Evolutionary conservation across 2,888 invertebrate genomes (phyloP).

Genomic region (Lucinisca nassula): DNA sequence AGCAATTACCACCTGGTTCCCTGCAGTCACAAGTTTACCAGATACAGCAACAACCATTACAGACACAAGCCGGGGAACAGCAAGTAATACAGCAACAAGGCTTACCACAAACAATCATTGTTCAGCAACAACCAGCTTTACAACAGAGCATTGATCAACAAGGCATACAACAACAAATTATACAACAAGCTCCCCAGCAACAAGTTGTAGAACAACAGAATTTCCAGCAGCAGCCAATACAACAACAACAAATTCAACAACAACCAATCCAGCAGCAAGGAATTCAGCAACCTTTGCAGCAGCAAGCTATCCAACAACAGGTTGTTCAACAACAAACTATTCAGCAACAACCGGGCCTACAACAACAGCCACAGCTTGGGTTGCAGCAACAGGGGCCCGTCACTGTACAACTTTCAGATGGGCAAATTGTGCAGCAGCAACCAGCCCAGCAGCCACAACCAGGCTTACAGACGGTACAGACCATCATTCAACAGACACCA

Average conservation of each 20-base stretch:
- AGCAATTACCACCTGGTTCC: constrained; percentile 2
- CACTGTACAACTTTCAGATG: constrained; percentile 28
- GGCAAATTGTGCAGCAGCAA: constrained; percentile 44
- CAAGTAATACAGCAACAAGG: neutral
- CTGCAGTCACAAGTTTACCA: neutral
- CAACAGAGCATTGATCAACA: neutral
- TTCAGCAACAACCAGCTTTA: neutral
- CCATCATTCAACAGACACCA: constrained; percentile 45
- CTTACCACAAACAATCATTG: neutral
- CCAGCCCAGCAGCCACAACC: constrained; percentile 28
- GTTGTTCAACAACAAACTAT: neutral
- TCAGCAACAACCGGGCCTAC: constrained; percentile 44
- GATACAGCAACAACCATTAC: constrained; percentile 11
- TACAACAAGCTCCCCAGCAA: neutral
- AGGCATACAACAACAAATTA: neutral
- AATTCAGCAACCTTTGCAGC: neutral
- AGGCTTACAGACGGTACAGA: constrained; percentile 34
- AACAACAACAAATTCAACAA: neutral
- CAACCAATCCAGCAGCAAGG: neutral
- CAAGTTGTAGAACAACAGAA: neutral
- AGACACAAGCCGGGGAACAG: constrained; percentile 4
- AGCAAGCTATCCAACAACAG: neutral
- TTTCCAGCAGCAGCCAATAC: neutral
- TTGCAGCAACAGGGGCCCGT: constrained; percentile 15
- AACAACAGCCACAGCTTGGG: constrained; percentile 31